Conservation (phyloP, 2,888 invertebrate species). For the Cerastis rubricosa region DNA sequence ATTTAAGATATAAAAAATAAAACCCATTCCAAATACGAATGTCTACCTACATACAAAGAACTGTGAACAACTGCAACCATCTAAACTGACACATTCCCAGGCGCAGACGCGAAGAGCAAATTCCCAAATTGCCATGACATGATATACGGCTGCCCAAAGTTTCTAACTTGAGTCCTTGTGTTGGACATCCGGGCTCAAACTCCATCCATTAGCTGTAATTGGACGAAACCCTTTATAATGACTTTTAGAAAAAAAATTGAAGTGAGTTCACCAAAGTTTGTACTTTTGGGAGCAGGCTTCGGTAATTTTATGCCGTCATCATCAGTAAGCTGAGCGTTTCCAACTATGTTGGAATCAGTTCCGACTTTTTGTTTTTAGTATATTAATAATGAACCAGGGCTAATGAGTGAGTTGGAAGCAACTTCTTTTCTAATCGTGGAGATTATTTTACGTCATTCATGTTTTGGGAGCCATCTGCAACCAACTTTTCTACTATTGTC, state of each 20-base stretch:
- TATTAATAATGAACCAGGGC: neutral
- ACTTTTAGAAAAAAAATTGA: constrained; percentile 65
- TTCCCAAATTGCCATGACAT: constrained; percentile 54
- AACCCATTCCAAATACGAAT: no score
- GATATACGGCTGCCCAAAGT: constrained; percentile 44
- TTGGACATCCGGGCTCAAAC: constrained; percentile 62
- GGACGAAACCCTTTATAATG: constrained; percentile 69
- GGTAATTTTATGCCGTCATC: constrained; percentile 40
- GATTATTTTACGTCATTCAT: neutral
- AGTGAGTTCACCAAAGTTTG: constrained; percentile 47
- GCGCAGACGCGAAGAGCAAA: constrained; percentile 20
- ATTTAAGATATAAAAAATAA: neutral
- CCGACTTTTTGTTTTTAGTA: constrained; percentile 2
- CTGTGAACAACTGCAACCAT: neutral
- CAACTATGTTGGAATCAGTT: constrained; percentile 8
- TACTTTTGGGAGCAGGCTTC: constrained; percentile 16
- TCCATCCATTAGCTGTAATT: constrained; percentile 73
- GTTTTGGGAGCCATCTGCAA: neutral
- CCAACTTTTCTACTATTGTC: neutral
- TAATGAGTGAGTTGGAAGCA: neutral
- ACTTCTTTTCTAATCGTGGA: neutral
- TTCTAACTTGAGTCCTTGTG: constrained; percentile 53
- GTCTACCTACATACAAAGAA: neutral
- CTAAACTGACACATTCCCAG: neutral
- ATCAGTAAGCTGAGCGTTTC: constrained; percentile 8